Conservation (phyloP, 2,888 invertebrate species). For the Mayetiola destructor region DNA sequence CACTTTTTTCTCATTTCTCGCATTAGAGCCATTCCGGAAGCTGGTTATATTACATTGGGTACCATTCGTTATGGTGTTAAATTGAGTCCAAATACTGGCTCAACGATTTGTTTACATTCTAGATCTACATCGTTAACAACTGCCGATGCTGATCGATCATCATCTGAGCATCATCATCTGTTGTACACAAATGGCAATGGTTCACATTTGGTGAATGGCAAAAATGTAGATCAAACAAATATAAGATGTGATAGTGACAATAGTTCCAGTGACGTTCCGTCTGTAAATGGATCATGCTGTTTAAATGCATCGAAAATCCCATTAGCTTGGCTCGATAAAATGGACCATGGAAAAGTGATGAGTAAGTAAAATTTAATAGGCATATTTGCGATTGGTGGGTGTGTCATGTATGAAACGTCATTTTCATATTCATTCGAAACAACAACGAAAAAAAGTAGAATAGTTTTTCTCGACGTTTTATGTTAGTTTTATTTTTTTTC, state of each 20-base stretch:
- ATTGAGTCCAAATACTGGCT: slow-evolving; percentile 9
- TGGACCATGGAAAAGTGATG: not conserved
- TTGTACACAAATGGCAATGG: not conserved
- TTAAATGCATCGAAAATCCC: not conserved
- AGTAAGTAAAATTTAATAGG: not conserved
- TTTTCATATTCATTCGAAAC: too few relatives aligned
- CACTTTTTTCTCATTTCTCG: too few relatives aligned
- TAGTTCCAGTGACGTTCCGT: not conserved
- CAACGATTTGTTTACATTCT: not conserved
- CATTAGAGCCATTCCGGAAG: slow-evolving; percentile 21
- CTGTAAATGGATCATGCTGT: not conserved
- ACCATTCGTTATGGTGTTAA: slow-evolving; percentile 21
- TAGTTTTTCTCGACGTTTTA: too few relatives aligned
- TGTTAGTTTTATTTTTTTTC: too few relatives aligned
- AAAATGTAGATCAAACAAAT: not conserved
- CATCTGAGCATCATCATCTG: too few relatives aligned
- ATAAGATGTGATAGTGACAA: slow-evolving; percentile 2
- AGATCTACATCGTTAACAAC: not conserved
- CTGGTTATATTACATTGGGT: slow-evolving; percentile 20
- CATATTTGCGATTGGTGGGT: not conserved
- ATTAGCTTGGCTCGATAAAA: not conserved
- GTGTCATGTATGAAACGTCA: not conserved
- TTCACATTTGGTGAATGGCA: not conserved
- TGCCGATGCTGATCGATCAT: too few relatives aligned
- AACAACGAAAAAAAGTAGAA: too few relatives aligned